These are phyloP conservation scores for Pseudopodoces humilis DNA, from an alignment of 2,113 vertebrate species.

Conservation along the genomic window DNA sequence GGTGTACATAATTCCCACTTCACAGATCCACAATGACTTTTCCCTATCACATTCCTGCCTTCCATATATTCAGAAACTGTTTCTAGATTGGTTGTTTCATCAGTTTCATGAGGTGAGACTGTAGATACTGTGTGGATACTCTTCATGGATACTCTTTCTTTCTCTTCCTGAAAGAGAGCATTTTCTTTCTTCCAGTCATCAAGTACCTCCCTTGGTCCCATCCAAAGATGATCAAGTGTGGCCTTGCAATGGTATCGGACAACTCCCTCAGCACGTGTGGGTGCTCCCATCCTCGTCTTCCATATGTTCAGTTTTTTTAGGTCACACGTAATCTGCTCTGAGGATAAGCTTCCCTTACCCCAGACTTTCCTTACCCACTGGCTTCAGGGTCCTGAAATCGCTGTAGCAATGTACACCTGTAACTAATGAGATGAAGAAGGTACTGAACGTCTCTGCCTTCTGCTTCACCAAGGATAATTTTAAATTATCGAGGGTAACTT, in stretches of 20 bases:
- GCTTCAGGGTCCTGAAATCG: neutral
- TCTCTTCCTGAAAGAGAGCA: neutral
- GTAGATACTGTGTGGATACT: no score
- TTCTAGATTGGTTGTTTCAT: neutral
- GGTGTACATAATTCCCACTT: neutral
- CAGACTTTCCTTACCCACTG: neutral
- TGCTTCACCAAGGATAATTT: neutral
- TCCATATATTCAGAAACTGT: neutral
- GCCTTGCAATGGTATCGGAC: neutral
- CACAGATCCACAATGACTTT: neutral
- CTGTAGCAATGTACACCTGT: neutral
- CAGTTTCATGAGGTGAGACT: neutral
- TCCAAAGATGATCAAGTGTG: neutral
- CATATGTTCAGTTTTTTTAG: neutral
- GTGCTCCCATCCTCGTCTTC: fast-evolving
- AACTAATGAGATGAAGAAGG: neutral
- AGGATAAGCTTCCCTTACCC: neutral
- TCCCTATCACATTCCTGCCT: neutral
- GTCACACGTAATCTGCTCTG: neutral
- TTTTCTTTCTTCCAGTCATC: neutral
- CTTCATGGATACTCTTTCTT: neutral
- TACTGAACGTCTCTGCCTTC: neutral
- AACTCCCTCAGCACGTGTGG: neutral
- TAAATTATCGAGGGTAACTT: neutral
- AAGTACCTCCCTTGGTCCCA: neutral